Conservation (phyloP, 2,113 vertebrate genomes). For the Ptychochromis oligacanthus region DNA sequence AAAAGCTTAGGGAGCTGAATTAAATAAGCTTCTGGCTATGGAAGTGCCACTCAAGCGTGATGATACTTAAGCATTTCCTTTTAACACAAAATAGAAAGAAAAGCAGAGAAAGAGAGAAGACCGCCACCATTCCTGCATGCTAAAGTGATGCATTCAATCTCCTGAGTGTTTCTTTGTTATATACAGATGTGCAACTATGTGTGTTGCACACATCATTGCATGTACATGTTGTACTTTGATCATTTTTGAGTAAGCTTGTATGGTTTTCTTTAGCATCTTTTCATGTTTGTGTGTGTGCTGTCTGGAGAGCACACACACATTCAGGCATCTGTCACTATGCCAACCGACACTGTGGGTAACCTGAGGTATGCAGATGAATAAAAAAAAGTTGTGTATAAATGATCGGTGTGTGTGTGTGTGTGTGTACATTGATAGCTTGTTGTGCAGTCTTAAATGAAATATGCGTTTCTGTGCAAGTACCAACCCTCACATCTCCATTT, state of each 20-base stretch:
- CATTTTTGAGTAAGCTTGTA: background rate
- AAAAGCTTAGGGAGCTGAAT: constrained; percentile 53
- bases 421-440: background rate
- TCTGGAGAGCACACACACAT: background rate
- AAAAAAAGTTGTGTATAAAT: constrained; percentile 10
- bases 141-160: background rate
- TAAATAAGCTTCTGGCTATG: constrained; percentile 50
- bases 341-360: background rate
- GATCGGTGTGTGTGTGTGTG: background rate
- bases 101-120: background rate
- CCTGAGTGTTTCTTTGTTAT: background rate
- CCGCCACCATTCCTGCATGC: background rate
- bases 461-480: background rate
- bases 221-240: background rate
- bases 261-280: background rate
- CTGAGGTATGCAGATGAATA: constrained; percentile 3
- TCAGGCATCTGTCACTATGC: constrained; percentile 33
- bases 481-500: background rate
- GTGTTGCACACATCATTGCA: background rate
- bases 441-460: background rate
- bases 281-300: background rate
- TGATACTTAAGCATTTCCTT: constrained; percentile 19
- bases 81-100: background rate
- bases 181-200: background rate
- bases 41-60: constrained; percentile 25